Percentiles rank a stretch among this genome's conserved stretches.
phyloP scores from a whole-genome alignment of 2,797 vertebrate species.

The Aldrovandia affinis region DNA sequence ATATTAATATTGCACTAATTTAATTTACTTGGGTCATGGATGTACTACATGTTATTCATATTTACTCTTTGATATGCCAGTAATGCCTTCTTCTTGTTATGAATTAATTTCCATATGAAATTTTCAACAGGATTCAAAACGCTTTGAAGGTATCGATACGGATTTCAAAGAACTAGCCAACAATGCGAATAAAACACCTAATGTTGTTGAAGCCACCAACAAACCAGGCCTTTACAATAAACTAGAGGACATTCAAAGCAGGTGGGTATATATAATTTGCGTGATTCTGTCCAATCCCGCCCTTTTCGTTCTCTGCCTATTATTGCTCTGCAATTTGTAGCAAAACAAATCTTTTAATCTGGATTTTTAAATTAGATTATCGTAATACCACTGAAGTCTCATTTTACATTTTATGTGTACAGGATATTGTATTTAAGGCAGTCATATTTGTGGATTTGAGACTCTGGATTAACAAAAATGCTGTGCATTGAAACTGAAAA shows the following conservation, averaged over 20 bases:
- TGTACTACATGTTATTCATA: background rate
- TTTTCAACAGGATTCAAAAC: conserved; percentile 81
- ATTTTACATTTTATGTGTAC: background rate
- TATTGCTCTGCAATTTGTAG: background rate
- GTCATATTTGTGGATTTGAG: background rate
- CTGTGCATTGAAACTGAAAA: background rate
- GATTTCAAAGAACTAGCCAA: conserved; percentile 88
- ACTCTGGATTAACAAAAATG: background rate
- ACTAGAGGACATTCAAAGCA: conserved; percentile 88
- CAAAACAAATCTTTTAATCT: background rate
- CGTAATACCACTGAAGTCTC: background rate
- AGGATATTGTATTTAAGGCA: conserved; percentile 5
- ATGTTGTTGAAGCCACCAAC: conserved; percentile 89
- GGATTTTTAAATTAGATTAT: background rate
- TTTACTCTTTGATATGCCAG: background rate
- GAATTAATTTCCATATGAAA: conserved; percentile 49
- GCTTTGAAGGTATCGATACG: conserved; percentile 87
- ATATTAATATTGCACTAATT: background rate
- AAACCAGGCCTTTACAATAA: conserved; percentile 81
- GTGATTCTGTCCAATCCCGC: background rate
- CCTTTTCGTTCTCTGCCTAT: background rate
- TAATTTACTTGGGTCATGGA: background rate
- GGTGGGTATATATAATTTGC: conserved; percentile 58
- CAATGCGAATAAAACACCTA: conserved; percentile 81
- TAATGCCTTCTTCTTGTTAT: background rate